These are phyloP conservation scores for Pangasius sanitwongsei DNA, from an alignment of 2,797 vertebrate genomes.

Conservation along the genomic window DNA sequence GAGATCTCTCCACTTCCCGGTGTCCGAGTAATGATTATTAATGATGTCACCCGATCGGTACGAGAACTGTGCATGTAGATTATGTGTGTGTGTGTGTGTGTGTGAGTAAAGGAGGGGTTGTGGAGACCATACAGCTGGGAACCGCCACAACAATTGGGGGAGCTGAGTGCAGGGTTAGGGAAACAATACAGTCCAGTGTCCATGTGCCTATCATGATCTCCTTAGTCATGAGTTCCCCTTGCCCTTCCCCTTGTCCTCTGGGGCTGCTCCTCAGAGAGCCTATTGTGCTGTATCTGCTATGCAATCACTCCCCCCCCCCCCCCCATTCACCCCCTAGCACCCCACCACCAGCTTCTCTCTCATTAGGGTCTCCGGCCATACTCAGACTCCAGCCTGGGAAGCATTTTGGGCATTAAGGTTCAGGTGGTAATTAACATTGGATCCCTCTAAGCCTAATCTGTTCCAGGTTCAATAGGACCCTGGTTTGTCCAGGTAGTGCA, in stretches of 20 bases:
- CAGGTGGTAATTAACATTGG: slow-evolving; percentile 67
- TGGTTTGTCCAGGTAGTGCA: neutral
- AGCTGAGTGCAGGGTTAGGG: slow-evolving; percentile 38
- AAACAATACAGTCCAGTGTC: slow-evolving; percentile 50
- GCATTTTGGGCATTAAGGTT: slow-evolving; percentile 61
- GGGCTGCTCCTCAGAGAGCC: slow-evolving; percentile 49
- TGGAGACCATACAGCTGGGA: slow-evolving; percentile 45
- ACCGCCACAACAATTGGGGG: slow-evolving; percentile 39
- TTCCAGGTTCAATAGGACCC: slow-evolving; percentile 54
- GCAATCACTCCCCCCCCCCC: slow-evolving; percentile 7
- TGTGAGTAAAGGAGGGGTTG: slow-evolving; percentile 11
- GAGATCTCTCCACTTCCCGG: slow-evolving; percentile 77
- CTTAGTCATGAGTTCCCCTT: slow-evolving; percentile 37
- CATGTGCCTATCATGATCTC: slow-evolving; percentile 39
- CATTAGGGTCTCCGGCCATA: slow-evolving; percentile 50
- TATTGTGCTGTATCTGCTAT: slow-evolving; percentile 47
- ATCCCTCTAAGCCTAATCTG: slow-evolving; percentile 60
- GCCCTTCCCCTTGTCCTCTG: slow-evolving; percentile 46
- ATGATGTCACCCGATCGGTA: slow-evolving; percentile 81
- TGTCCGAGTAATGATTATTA: slow-evolving; percentile 81
- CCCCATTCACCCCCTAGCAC: slow-evolving; percentile 49
- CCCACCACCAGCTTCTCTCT: slow-evolving; percentile 55
- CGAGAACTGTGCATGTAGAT: slow-evolving; percentile 58
- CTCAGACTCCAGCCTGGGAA: slow-evolving; percentile 41
- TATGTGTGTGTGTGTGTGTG: slow-evolving; percentile 48